A percentile compares a stretch with the other conserved stretches of the same genome.
These are phyloP conservation scores for Drosophila pegasa DNA, from an alignment of 2,888 invertebrate genomes.

Conservation along the genomic window DNA sequence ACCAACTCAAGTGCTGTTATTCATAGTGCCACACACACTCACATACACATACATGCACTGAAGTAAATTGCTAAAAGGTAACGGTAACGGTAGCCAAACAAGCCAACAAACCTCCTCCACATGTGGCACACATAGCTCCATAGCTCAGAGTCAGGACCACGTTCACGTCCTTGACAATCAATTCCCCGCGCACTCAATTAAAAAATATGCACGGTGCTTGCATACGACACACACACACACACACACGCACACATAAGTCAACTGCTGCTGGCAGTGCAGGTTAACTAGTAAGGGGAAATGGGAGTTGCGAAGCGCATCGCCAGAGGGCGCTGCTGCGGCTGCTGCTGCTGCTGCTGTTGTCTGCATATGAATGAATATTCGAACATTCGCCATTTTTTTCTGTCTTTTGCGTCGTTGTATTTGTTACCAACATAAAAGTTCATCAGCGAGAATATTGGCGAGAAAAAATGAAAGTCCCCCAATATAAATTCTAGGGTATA, in stretches of 20 bases:
- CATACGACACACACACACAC: constrained; percentile 51
- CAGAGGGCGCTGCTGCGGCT: constrained; percentile 40
- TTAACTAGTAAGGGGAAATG: constrained; percentile 41
- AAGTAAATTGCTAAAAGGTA: constrained; percentile 75
- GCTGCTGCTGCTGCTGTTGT: constrained; percentile 51
- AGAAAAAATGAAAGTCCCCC: constrained; percentile 69
- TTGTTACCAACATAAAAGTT: constrained; percentile 68
- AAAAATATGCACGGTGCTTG: constrained; percentile 76
- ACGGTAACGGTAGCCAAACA: constrained; percentile 68
- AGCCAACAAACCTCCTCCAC: constrained; percentile 43
- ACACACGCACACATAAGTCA: constrained; percentile 58
- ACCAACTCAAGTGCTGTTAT: constrained; percentile 75
- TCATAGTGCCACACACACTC: constrained; percentile 59
- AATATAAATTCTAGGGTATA: constrained; percentile 27
- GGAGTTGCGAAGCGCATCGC: constrained; percentile 19
- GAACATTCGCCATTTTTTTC: constrained; percentile 65
- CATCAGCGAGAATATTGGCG: constrained; percentile 76
- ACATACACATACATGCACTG: constrained; percentile 16
- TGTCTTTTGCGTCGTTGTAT: constrained; percentile 5
- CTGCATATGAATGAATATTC: constrained; percentile 79
- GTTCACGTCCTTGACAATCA: constrained; percentile 78
- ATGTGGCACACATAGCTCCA: constrained; percentile 43
- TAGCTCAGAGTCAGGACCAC: constrained; percentile 62
- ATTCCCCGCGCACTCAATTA: constrained; percentile 80
- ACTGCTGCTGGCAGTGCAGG: constrained; percentile 66